Evolutionary conservation across 1,140 invertebrate species (phyloP).

Genomic region (Stegodyphus mimosarum): DNA sequence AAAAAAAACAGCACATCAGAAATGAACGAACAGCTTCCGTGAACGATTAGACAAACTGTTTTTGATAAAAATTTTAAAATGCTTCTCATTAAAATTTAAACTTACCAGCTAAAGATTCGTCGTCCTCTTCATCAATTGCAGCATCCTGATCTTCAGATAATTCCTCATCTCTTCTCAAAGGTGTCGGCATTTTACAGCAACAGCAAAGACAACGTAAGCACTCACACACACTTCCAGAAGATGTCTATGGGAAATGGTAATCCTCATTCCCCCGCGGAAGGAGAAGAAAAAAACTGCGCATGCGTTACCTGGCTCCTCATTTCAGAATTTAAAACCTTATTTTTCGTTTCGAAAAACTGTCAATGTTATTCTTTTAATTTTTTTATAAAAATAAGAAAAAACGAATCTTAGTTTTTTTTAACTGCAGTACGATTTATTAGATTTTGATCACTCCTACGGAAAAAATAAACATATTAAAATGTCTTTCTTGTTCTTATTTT

Average conservation of each 20-base stretch:
- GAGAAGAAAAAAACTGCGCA: constrained; percentile 61
- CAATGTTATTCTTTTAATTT: no score
- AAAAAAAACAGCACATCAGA: no score
- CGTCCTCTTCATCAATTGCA: constrained; percentile 46
- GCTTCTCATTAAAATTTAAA: neutral
- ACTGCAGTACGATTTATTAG: no score
- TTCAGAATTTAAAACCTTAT: constrained; percentile 60
- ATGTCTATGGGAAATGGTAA: constrained; percentile 60
- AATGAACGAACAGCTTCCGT: no score
- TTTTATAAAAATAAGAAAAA: no score
- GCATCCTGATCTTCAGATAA: constrained; percentile 58
- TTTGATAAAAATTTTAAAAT: no score
- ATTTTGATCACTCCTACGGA: no score
- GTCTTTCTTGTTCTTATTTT: no score
- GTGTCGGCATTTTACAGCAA: constrained; percentile 65
- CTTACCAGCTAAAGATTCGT: constrained; percentile 61
- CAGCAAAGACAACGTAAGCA: constrained; percentile 46
- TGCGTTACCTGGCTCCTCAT: constrained; percentile 59
- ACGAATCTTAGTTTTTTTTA: no score
- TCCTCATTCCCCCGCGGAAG: constrained; percentile 58
- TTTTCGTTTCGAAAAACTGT: constrained; percentile 52
- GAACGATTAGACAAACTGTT: no score
- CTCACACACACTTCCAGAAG: constrained; percentile 46
- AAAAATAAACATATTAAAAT: no score
- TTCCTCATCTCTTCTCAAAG: constrained; percentile 62